Evolutionary conservation across 2,113 vertebrate genomes (phyloP).

Genomic region (Tychaedon coryphoeus): DNA sequence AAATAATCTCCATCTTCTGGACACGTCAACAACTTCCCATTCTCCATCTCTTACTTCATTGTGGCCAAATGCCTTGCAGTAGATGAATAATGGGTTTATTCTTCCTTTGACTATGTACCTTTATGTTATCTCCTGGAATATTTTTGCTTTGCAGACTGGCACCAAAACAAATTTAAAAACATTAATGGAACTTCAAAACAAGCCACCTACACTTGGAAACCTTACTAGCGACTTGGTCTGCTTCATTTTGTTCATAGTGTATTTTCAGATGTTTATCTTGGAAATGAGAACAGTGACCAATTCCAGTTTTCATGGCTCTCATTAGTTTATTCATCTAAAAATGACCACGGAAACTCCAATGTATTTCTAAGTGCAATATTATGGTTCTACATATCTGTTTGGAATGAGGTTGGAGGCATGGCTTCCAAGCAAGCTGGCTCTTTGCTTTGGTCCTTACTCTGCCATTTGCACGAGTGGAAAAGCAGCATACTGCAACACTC

Average conservation of each 20-base stretch:
- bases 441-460: not conserved
- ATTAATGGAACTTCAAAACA: constrained; percentile 40
- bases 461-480: not conserved
- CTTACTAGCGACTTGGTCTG: not conserved
- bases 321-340: constrained; percentile 48
- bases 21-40: constrained; percentile 12
- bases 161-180: constrained; percentile 30
- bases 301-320: constrained; percentile 26
- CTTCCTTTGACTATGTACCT: constrained; percentile 14
- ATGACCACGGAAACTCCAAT: constrained; percentile 6
- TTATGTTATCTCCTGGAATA: constrained; percentile 40
- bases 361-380: constrained; percentile 30
- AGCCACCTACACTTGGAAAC: constrained; percentile 44
- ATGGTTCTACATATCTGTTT: not conserved
- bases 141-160: constrained; percentile 5
- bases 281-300: not conserved
- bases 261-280: constrained; percentile 62
- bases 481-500: fast-evolving
- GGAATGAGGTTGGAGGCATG: not conserved
- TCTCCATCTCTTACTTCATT: not conserved
- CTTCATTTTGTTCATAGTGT: constrained; percentile 28
- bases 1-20: not conserved
- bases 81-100: constrained; percentile 51
- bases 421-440: not conserved
- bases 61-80: not conserved